Evolutionary conservation across 2,888 invertebrate species (phyloP), one percentile per base, ranked within the genome.

Genomic region (Trissolcus brochymenae): DNA sequence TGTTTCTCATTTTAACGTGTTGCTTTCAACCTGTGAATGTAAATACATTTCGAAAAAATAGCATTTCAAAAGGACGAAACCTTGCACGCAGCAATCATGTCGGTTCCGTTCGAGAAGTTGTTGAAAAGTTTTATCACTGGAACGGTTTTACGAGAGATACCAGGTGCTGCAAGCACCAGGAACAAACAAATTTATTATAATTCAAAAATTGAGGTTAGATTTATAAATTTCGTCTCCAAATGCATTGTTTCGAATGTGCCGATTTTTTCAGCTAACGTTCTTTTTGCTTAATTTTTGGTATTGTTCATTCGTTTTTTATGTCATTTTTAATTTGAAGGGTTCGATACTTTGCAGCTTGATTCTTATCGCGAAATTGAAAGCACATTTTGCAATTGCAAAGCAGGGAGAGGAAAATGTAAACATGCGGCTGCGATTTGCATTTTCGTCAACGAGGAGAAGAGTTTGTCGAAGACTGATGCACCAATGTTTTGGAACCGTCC

Each of bases 401-500:
- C 16, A 16, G 62, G 41, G 1, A 41, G 35, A 53, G 41, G 62
- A 6, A 35, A 14, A 6, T 62, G 53, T 25, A 62, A 62, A 13
- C 62, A 62, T 62, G 62, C 62, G n/a, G 62, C 62, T 19, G 62
- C 62, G 41, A n/a, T 62, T 14, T 61, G 61, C 14, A 13, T 61
- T 13, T 51, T 25, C 25, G 25, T 62, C 1, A 62, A 62, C 13
- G 14, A 19, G 4, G 62, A 62, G 13, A 62, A 62, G 29, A 53
- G 14, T 4, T 25, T 11, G 7, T 62, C 62, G 2, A 62, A 62
- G n/a, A 62, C 62, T 6, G 43, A 62, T 51, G n/a, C 50, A 6
- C 62, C 54, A 9, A 50, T 53, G 54, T 1, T 62, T 1, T 62
- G 62, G 62, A 54, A 62, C 54, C 41, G 54, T 3, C 54, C 62